phyloP scores from a whole-genome alignment of 1,140 invertebrate genomes.

The Drosophila bifasciata region DNA sequence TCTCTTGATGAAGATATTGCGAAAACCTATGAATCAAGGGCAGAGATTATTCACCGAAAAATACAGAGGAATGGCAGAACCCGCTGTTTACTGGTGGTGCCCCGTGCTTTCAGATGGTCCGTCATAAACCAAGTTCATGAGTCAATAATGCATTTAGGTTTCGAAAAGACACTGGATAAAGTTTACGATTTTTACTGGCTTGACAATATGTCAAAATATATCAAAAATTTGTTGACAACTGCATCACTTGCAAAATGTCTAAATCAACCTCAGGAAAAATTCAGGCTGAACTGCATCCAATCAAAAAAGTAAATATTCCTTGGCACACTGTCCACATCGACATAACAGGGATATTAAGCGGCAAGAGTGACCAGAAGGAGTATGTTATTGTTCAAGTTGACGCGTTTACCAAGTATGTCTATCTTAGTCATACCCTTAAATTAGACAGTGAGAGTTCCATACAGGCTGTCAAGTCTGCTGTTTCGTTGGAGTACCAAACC shows the following conservation, averaged over 20 bases:
- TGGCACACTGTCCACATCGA: conserved; percentile 23
- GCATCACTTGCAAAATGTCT: too few relatives aligned
- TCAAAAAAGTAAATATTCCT: conserved; percentile 43
- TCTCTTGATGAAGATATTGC: conserved; percentile 26
- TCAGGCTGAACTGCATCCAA: too few relatives aligned
- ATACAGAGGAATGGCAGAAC: conserved; percentile 41
- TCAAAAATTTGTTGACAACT: too few relatives aligned
- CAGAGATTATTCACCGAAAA: conserved; percentile 64
- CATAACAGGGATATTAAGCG: conserved; percentile 5
- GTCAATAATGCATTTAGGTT: too few relatives aligned
- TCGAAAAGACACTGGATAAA: too few relatives aligned
- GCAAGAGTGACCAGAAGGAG: conserved; percentile 8
- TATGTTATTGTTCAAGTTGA: conserved; percentile 13
- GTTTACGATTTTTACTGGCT: too few relatives aligned
- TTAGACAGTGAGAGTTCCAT: too few relatives aligned
- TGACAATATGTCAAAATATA: too few relatives aligned
- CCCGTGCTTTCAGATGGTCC: conserved; percentile 60
- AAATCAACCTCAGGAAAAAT: too few relatives aligned
- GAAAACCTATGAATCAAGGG: conserved; percentile 23
- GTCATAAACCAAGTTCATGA: conserved; percentile 75
- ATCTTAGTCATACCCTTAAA: too few relatives aligned
- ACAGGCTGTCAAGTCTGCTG: too few relatives aligned
- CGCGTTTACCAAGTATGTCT: conserved; percentile 13
- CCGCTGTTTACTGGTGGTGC: conserved; percentile 68
- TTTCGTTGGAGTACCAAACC: too few relatives aligned